Conservation (phyloP, 37 sponge, comb jelly and placozoan species). For the Aplysina aerophoba region DNA sequence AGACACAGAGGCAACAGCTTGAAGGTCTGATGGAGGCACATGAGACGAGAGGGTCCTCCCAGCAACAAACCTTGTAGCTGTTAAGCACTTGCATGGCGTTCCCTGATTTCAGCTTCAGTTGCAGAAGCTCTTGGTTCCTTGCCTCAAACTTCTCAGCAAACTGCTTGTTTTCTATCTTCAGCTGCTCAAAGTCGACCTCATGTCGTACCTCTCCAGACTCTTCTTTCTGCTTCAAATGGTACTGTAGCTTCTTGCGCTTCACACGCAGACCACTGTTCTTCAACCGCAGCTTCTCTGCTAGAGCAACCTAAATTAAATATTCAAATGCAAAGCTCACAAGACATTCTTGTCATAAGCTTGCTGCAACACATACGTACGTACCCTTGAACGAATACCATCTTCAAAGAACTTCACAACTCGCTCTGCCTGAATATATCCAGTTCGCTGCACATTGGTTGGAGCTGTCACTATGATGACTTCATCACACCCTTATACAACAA, state of each 20-base stretch:
- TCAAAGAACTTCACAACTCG: constrained; percentile 88
- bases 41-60: neutral
- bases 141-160: constrained; percentile 86
- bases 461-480: neutral
- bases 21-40: neutral
- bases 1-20: constrained; percentile 7
- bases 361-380: neutral
- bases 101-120: constrained; percentile 90
- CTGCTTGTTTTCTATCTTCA: constrained; percentile 96
- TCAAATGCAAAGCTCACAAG: neutral
- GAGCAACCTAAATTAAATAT: constrained; percentile 58
- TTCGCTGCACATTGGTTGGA: constrained; percentile 59
- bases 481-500: neutral
- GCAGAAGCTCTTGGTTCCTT: constrained; percentile 92
- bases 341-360: neutral
- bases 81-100: constrained; percentile 92
- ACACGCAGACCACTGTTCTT: constrained; percentile 86
- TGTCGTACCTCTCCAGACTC: constrained; percentile 90
- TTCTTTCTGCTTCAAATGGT: constrained; percentile 91
- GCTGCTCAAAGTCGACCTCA: constrained; percentile 96
- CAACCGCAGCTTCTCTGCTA: constrained; percentile 87
- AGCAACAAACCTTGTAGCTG: constrained; percentile 71
- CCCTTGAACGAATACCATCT: constrained; percentile 79
- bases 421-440: constrained; percentile 83
- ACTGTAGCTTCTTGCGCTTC: constrained; percentile 78